These are phyloP conservation scores for Eciton burchellii DNA, from an alignment of 1,140 invertebrate species.

Conservation along the genomic window DNA sequence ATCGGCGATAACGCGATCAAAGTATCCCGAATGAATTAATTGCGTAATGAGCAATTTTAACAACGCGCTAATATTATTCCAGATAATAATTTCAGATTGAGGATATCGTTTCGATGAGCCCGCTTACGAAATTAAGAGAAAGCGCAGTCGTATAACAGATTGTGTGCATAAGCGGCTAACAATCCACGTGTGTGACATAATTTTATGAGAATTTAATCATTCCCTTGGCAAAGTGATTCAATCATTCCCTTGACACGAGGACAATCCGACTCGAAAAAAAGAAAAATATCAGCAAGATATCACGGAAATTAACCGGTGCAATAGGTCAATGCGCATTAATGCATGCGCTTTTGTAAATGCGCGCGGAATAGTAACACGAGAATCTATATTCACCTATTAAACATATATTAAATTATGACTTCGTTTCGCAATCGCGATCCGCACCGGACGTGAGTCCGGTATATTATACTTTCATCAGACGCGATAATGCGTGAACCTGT, in stretches of 20 bases:
- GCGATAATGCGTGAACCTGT: slow-evolving; percentile 29
- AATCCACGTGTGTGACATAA: slow-evolving; percentile 15
- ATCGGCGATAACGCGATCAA: no score
- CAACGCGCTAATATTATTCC: slow-evolving; percentile 16
- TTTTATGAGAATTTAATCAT: not conserved
- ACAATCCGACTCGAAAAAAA: not conserved
- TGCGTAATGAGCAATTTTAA: no score
- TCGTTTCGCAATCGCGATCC: no score
- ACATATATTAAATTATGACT: no score
- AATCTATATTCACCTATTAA: no score
- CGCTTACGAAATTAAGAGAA: slow-evolving; percentile 57
- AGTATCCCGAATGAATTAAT: no score
- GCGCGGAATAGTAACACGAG: no score
- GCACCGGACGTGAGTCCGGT: slow-evolving; percentile 1
- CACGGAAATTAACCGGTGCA: no score
- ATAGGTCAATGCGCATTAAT: no score
- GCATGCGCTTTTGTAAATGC: no score
- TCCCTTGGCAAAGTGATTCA: not conserved
- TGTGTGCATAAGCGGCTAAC: slow-evolving; percentile 24
- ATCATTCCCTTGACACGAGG: no score
- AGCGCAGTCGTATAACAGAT: slow-evolving; percentile 31
- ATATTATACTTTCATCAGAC: not conserved
- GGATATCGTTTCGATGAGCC: slow-evolving; percentile 40
- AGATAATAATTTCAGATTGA: no score
- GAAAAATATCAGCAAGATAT: not conserved